These are phyloP conservation scores for Scopus umbretta DNA, from an alignment of 2,113 vertebrate genomes.

Conservation along the genomic window DNA sequence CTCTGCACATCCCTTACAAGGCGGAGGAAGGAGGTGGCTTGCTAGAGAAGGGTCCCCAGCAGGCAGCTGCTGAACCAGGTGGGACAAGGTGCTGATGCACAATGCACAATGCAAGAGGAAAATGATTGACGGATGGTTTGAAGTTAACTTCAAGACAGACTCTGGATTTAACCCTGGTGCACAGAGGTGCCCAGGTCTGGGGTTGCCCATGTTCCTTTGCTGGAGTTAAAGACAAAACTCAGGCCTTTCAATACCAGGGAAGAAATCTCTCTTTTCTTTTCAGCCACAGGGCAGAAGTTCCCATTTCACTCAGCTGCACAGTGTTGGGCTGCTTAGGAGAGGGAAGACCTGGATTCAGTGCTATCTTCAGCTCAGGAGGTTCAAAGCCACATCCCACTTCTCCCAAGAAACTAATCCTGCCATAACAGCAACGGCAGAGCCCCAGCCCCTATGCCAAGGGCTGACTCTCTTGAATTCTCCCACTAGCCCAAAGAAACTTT, in stretches of 20 bases:
- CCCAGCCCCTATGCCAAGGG: neutral
- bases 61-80: neutral
- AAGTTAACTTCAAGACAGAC: neutral
- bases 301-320: neutral
- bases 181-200: neutral
- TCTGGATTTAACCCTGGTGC: neutral
- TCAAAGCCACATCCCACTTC: neutral
- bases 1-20: neutral
- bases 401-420: neutral
- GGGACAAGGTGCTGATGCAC: neutral
- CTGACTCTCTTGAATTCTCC: neutral
- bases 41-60: neutral
- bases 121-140: neutral
- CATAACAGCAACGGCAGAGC: accelerated
- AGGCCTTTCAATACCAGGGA: neutral
- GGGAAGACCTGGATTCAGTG: neutral
- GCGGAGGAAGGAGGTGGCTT: neutral
- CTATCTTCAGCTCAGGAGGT: neutral
- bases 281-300: neutral
- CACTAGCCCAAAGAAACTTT: neutral
- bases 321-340: neutral
- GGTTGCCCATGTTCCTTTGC: neutral
- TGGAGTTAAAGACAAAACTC: neutral
- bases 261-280: neutral
- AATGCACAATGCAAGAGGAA: neutral